Evolutionary conservation across 2,113 vertebrate genomes (phyloP), one percentile per base, ranked within the genome.

Genomic region (Ictalurus furcatus): DNA sequence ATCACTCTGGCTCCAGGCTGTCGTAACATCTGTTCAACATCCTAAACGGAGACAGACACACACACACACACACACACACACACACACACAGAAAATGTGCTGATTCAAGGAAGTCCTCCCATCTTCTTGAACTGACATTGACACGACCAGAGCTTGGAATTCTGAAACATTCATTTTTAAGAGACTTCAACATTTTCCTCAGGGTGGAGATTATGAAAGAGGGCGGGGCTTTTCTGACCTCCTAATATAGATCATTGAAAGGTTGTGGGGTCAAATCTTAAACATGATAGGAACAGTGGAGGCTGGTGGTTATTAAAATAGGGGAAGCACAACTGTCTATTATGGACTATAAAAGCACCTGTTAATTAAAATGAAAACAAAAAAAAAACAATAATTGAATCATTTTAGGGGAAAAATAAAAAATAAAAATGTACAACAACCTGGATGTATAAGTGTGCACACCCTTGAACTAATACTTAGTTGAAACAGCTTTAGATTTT

Each of bases 1-100:
- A 85, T 85, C 89, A 92, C 85, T 85, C 86, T 78, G 90, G 88
- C 90, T 89, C 88, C 89, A 92, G 86, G 59, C 89, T 84, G 87
- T 85, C 71, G 87, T 84, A 84, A 90, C 87, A 78, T 87, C 73
- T 80, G 86, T 61, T 48, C 86, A 61, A 74, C 71, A 87, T 87
- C 85, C 85, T 78, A 63, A 87, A 78, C 13, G 63, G 14, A 40
- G 37, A 73, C 83, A 89, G 73, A 69, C 21, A 63, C 86, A 90
- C n/a, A 85, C 69, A 81, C 76, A 76, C 85, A 21, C 23, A 61
- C 56, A 61, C 56, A 67, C n/a, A 85, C 81, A 81, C 84, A 74
- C 86, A 19, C 28, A 85, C 81, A 81, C 84, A 76, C 86, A 19
- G 4, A 48, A 19, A 44, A 44, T 6, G 2, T 65, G 82, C 58